phyloP scores from a whole-genome alignment of 1,140 invertebrate genomes.

The Dufourea novaeangliae region DNA sequence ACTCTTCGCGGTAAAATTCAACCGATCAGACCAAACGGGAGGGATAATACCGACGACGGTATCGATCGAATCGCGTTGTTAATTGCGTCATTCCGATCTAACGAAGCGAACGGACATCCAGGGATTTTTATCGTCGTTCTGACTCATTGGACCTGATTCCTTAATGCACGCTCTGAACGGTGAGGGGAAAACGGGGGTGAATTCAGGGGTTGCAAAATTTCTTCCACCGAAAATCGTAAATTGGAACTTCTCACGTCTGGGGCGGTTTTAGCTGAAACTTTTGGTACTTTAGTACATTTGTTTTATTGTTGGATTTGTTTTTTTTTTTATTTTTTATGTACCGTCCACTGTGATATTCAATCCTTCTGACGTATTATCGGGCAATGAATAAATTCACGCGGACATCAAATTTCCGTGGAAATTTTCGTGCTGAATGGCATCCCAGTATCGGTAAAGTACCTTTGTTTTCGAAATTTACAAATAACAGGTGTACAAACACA shows the following conservation, averaged over 20 bases:
- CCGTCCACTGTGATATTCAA: too few species aligned
- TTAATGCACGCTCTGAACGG: not conserved
- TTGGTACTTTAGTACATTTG: too few species aligned
- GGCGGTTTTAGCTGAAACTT: not conserved
- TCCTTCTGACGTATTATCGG: too few species aligned
- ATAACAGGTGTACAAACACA: too few species aligned
- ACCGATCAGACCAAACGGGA: conserved; percentile 38
- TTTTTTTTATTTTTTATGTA: too few species aligned
- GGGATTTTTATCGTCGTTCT: conserved; percentile 34
- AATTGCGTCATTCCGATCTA: conserved; percentile 42
- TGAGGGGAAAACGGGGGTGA: too few species aligned
- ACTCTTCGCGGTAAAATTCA: conserved; percentile 7
- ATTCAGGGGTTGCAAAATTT: not conserved
- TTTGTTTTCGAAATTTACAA: too few species aligned
- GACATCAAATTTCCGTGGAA: too few species aligned
- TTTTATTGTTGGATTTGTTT: too few species aligned
- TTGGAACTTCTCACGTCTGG: not conserved
- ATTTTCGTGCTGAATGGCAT: too few species aligned
- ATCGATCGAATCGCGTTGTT: conserved; percentile 41
- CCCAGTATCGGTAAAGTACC: too few species aligned
- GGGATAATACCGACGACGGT: conserved; percentile 11
- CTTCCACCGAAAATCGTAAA: not conserved
- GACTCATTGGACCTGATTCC: conserved; percentile 20
- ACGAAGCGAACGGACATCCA: conserved; percentile 19
- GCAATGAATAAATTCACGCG: too few species aligned